Base-by-base conservation (phyloP, 1,140 invertebrate species). In the Pseudomyrmex pallidus region DNA sequence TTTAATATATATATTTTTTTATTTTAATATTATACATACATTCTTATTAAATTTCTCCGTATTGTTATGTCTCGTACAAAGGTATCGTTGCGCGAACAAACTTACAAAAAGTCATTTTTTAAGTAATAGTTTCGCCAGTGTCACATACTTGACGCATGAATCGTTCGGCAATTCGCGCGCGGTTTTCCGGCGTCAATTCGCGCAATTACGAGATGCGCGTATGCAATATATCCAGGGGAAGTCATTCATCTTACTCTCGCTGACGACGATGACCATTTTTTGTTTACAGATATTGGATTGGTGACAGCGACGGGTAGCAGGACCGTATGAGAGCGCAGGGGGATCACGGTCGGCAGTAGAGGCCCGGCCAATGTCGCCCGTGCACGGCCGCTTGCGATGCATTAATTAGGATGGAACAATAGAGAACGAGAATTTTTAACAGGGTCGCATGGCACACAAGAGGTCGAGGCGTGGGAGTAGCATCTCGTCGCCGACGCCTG, bases 401-500 rank as follows among this genome's bases (percentile, higher is more conserved):
- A 93, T 93, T 93, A 94, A 94, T 94, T 93, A 92, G 92, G 93
- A 91, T 93, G 92, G 92, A 94, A 94, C 92, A 94, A 94, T 94
- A 94, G 93, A 93, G 91, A 94, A 93, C 90, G 92, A 93, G 93
- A 92, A 91, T 93, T 94, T 93, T 90, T 83, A 92, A 54, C 90
- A 93, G 92, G 93, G 84, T 87, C 89, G 85, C 88, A 94, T 94
- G 87, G 78, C 57, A 82, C 46, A 72, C 63, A 92, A 87, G 91
- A 93, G 92, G 90, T 94, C 87, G 90, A 90, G 84, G 91, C 91
- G 93, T 93, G 92, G 93, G 93, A 92, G 93, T 91, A 83, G 85
- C 89, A 89, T 85, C 35, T 35, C 83, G 87, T 84, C 56, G 76
- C 68, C 70, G 64, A 87, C 73, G 84, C 84, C 82, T 83, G 83